Evolutionary conservation across 2,888 invertebrate genomes (phyloP).

Genomic region (Drosophila nigricruria): DNA sequence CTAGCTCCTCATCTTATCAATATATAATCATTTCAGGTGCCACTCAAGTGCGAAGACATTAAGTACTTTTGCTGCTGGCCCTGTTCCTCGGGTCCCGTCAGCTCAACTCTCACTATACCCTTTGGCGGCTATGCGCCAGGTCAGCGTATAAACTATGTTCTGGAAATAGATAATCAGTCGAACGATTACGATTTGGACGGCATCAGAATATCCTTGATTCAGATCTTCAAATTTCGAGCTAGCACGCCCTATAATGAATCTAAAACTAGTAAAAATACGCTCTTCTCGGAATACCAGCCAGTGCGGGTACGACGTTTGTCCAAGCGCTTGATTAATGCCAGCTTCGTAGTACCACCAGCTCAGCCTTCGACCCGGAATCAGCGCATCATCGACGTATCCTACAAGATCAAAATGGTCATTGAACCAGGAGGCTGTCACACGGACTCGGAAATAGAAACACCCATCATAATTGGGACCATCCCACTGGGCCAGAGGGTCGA

Average conservation of each 20-base stretch:
- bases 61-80: constrained; percentile 75
- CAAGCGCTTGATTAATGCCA: constrained; percentile 56
- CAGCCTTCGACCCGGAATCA: constrained; percentile 60
- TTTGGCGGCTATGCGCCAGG: constrained; percentile 90
- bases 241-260: constrained; percentile 44
- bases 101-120: constrained; percentile 85
- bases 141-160: constrained; percentile 88
- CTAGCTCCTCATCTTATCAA: not conserved
- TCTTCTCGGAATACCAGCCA: constrained; percentile 34
- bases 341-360: constrained; percentile 60
- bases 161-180: constrained; percentile 90
- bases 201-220: constrained; percentile 53
- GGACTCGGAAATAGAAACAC: constrained; percentile 49
- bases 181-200: constrained; percentile 81
- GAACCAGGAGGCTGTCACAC: constrained; percentile 45
- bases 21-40: constrained; percentile 34
- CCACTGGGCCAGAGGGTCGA: constrained; percentile 70
- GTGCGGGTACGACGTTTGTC: constrained; percentile 56
- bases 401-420: constrained; percentile 50
- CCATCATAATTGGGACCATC: constrained; percentile 74
- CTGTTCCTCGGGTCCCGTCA: constrained; percentile 63
- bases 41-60: constrained; percentile 52
- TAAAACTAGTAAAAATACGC: constrained; percentile 25
- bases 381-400: constrained; percentile 58
- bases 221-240: constrained; percentile 58